Evolutionary conservation across 2,113 vertebrate species (phyloP).

Genomic region (Xiphias gladius): DNA sequence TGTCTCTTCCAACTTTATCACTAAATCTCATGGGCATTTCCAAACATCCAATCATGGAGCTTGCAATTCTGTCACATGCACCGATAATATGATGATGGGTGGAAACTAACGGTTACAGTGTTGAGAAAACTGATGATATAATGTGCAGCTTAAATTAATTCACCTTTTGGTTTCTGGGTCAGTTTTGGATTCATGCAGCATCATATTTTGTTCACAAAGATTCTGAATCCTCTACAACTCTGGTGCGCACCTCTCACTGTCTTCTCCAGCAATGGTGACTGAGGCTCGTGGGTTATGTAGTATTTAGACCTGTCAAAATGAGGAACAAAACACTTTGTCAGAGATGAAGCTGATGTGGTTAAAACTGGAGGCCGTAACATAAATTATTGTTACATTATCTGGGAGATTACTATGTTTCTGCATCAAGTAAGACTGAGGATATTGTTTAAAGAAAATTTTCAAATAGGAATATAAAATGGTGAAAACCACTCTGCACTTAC

Average conservation of each 20-base stretch:
- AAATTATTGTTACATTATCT: not conserved
- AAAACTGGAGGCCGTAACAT: too few species aligned
- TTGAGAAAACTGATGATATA: too few species aligned
- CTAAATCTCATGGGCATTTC: not conserved
- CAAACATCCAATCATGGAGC: not conserved
- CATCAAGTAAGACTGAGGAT: not conserved
- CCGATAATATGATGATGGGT: too few species aligned
- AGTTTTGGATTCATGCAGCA: not conserved
- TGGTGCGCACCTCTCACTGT: not conserved
- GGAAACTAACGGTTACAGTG: too few species aligned
- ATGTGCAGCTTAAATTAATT: not conserved
- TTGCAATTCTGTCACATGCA: not conserved
- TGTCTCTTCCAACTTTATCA: too few species aligned
- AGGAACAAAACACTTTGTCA: too few species aligned
- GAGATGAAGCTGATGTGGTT: too few species aligned
- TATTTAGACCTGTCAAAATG: not conserved
- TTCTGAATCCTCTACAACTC: not conserved
- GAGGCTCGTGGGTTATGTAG: not conserved
- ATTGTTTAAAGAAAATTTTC: not conserved
- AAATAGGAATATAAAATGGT: not conserved
- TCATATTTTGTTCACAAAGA: not conserved
- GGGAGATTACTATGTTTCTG: not conserved
- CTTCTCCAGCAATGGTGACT: not conserved
- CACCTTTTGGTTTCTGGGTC: not conserved
- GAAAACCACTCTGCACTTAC: not conserved